phyloP scores from a whole-genome alignment of 1,140 invertebrate species.

The Brachionus rubens region DNA sequence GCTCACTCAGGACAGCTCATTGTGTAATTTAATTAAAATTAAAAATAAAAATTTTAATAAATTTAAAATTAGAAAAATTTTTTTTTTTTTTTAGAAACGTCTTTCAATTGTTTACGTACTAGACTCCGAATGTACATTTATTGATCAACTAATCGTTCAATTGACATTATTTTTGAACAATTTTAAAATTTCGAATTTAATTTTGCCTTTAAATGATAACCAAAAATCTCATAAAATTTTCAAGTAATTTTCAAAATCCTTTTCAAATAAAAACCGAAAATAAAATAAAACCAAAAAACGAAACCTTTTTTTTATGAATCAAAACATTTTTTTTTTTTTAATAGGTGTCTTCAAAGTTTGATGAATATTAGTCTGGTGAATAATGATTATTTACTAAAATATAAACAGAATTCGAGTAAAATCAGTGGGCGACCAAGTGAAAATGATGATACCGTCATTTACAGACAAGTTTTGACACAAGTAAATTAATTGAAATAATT shows the following conservation, averaged over 20 bases:
- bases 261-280: neutral
- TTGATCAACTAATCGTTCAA: slow-evolving; percentile 1
- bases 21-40: neutral
- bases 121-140: neutral
- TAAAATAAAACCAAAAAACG: no score
- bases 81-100: neutral
- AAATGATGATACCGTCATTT: no score
- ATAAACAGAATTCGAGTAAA: no score
- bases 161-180: slow-evolving; percentile 15
- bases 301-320: no score
- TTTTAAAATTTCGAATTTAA: neutral
- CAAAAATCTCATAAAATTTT: neutral
- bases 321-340: neutral
- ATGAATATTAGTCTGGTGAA: no score
- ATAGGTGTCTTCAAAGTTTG: neutral
- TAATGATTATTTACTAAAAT: no score
- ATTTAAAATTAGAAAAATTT: neutral
- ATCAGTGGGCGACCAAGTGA: no score
- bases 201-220: neutral
- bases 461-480: no score
- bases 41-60: neutral
- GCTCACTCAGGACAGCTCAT: neutral
- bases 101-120: slow-evolving; percentile 3
- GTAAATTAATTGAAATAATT: neutral
- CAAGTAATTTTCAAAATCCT: neutral